These are phyloP conservation scores for Puma concolor DNA, from an alignment of 2,113 vertebrate genomes.

Conservation along the genomic window DNA sequence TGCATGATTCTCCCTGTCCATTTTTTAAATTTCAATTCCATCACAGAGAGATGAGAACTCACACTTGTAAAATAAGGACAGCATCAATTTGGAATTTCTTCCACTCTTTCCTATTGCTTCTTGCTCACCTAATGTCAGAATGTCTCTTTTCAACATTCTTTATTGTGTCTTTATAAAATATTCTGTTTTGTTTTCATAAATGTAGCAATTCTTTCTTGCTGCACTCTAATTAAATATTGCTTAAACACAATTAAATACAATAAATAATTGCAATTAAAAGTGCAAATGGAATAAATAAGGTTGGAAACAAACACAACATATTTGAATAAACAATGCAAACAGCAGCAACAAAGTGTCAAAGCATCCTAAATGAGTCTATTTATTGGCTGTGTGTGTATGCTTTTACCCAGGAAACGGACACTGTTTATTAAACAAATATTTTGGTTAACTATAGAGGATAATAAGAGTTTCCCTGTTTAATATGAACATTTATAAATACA, in stretches of 20 bases:
- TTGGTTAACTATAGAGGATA: not conserved
- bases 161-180: slow-evolving; percentile 22
- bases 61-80: not conserved
- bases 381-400: not conserved
- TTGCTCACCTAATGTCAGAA: not conserved
- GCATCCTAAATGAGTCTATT: fast-evolving
- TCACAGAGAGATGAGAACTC: not conserved
- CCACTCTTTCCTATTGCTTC: not conserved
- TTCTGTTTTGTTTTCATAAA: slow-evolving; percentile 43
- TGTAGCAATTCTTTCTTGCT: not conserved
- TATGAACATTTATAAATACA: slow-evolving; percentile 17
- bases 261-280: slow-evolving; percentile 38
- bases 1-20: not conserved
- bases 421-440: slow-evolving; percentile 29
- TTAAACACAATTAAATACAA: slow-evolving; percentile 13
- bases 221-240: slow-evolving; percentile 22
- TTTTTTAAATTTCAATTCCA: slow-evolving; percentile 17
- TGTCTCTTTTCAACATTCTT: not conserved
- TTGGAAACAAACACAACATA: not conserved
- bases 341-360: not conserved
- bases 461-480: not conserved
- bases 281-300: not conserved
- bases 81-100: not conserved
- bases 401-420: not conserved
- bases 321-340: not conserved